Base-by-base conservation (phyloP, 2,888 invertebrate species). In the Pediacus dermestoides region DNA sequence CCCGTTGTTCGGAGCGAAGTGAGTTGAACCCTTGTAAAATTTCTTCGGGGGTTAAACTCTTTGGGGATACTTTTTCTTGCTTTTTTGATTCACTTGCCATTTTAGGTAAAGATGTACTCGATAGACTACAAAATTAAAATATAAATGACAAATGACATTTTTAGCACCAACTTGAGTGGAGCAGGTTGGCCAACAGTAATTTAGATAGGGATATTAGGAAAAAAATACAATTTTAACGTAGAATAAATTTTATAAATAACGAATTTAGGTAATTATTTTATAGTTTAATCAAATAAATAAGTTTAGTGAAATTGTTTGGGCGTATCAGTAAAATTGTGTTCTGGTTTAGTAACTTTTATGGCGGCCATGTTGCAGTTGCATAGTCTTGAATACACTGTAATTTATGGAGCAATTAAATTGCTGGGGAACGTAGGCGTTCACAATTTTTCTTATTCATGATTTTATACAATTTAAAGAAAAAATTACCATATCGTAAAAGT, bases 11-110 rank as follows among this genome's bases (percentile, higher is more conserved):
- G 54, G 80, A 81, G 28, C 95, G 76, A 34, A 96, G 75, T 42
- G 78, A 75, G 71, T 95, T 91, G 72, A 96, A 95, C 39, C 87
- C 88, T 31, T 80, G 77, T 52, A 92, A 77, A 57, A 95, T 83
- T 72, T 91, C 88, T 66, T 92, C 91, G 48, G 78, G 80, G 14
- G 76, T 72, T 53, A 73, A 74, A 2, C 60, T 61, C 36, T 77
- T 78, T n/a, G 46, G 42, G 57, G 61, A 36, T 70, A 76, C 60
- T 49, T 65, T 63, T 13, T 67, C 64, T 25, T 39, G 41, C 46
- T 64, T 67, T 55, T 68, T 68, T 11, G 53, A 51, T 48, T 67
- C 67, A 44, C 62, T 63, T 55, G 68, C 64, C 68, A 69, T 69
- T 64, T 63, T 64, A 52, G 39, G 42, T 33, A 39, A 39, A n/a